Evolutionary conservation across 2,888 invertebrate genomes (phyloP).

Genomic region (Andrena camellia): DNA sequence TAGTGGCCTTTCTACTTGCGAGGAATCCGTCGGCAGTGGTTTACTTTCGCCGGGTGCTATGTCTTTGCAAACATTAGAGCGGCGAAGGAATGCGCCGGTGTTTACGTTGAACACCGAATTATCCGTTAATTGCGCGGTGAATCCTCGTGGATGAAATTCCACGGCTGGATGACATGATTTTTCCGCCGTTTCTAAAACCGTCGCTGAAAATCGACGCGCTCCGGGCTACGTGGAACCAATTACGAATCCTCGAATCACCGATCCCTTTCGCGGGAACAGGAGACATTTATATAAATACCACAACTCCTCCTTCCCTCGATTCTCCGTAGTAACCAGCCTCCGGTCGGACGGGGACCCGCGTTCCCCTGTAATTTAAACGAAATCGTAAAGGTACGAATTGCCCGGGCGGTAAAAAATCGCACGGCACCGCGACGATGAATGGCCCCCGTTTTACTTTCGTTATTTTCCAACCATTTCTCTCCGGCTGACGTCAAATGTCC

Average conservation of each 20-base stretch:
- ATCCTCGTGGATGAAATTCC: constrained; percentile 28
- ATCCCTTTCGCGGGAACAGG: not conserved
- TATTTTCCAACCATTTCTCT: constrained; percentile 73
- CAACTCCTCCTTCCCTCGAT: constrained; percentile 25
- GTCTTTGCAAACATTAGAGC: constrained; percentile 71
- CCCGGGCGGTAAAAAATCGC: constrained; percentile 61
- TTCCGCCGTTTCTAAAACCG: constrained; percentile 1
- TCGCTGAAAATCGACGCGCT: not conserved
- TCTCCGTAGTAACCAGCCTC: constrained; percentile 44
- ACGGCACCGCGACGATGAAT: constrained; percentile 61
- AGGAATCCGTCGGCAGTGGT: constrained; percentile 58
- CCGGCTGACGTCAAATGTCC: constrained; percentile 66
- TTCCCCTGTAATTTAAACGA: constrained; percentile 58
- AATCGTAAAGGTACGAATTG: constrained; percentile 64
- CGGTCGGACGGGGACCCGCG: constrained; percentile 24
- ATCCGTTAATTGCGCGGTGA: constrained; percentile 46
- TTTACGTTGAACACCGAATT: constrained; percentile 54
- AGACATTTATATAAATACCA: constrained; percentile 47
- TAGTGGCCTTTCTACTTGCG: constrained; percentile 56
- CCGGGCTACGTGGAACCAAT: no score
- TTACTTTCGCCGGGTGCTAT: constrained; percentile 63
- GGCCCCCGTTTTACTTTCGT: constrained; percentile 70
- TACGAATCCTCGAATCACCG: no score
- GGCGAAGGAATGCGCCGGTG: constrained; percentile 44
- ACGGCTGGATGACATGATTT: constrained; percentile 27